Conservation (phyloP, 2,797 vertebrate species). For the Alauda arvensis region DNA sequence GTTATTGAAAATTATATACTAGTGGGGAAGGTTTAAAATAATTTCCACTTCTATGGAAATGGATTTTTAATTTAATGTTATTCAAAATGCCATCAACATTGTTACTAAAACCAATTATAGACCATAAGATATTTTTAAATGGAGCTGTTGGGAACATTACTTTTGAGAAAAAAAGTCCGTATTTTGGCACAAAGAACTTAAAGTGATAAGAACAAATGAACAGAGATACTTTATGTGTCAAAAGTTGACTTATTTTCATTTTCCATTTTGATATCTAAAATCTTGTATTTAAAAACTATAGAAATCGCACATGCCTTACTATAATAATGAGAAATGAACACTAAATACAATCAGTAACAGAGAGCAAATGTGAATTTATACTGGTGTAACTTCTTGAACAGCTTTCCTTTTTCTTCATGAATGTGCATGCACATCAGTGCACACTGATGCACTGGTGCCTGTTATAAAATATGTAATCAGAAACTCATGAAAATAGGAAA, state of each 20-base stretch:
- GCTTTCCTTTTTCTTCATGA: background rate
- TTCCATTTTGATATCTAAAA: background rate
- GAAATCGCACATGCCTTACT: background rate
- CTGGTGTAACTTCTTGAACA: background rate
- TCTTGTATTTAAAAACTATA: background rate
- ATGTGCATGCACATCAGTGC: accelerated
- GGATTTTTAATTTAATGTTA: background rate
- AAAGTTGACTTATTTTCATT: background rate
- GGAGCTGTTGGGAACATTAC: background rate
- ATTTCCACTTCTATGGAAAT: background rate
- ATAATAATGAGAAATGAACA: background rate
- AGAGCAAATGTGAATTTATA: background rate
- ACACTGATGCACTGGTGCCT: background rate
- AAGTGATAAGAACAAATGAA: background rate
- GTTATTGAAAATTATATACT: background rate
- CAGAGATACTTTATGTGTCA: background rate
- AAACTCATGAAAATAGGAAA: background rate
- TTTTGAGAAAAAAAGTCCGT: background rate
- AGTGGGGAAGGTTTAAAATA: background rate
- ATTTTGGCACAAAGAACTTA: background rate
- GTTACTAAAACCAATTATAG: background rate
- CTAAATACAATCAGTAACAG: background rate
- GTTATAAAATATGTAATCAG: background rate
- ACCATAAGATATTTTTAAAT: background rate
- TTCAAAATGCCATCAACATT: background rate